These are phyloP conservation scores for Linyphia triangularis DNA, from an alignment of 2,888 invertebrate species.

Conservation along the genomic window DNA sequence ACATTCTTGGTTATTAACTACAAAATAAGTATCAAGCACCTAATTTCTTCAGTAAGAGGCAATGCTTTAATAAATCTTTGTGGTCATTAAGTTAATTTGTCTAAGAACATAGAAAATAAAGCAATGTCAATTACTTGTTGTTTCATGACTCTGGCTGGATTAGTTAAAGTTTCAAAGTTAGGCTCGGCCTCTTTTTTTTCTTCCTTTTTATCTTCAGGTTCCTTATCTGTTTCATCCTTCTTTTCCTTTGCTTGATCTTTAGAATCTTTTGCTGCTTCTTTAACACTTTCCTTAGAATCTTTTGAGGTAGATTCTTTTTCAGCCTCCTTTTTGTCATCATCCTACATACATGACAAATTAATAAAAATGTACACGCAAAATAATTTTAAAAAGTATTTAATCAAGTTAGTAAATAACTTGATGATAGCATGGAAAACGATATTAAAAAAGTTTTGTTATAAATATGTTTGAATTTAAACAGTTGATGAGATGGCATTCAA, in stretches of 20 bases:
- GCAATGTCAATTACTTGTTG: conserved; percentile 87
- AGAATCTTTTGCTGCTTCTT: conserved; percentile 81
- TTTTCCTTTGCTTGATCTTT: conserved; percentile 78
- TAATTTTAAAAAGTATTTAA: no score
- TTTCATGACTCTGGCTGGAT: conserved; percentile 96
- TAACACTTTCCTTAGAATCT: conserved; percentile 79
- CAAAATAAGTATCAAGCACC: no score
- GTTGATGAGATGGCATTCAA: no score
- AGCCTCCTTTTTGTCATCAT: conserved; percentile 82
- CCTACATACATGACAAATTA: no score
- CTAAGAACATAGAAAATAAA: not conserved
- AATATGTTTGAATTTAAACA: no score
- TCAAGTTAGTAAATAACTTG: no score
- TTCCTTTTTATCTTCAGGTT: conserved; percentile 81
- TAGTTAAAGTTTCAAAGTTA: conserved; percentile 92
- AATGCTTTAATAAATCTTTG: no score
- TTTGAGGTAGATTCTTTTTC: conserved; percentile 79
- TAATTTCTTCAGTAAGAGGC: no score
- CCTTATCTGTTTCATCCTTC: conserved; percentile 73
- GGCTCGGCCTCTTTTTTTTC: conserved; percentile 88
- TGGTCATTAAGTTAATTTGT: not conserved
- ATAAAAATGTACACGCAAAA: no score
- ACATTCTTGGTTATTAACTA: no score
- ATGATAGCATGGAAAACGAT: no score
- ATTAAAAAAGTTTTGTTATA: not conserved